Percentiles rank a stretch among this genome's conserved stretches.
Conservation (phyloP, 1,140 invertebrate genomes). For the Cephus cinctus region DNA sequence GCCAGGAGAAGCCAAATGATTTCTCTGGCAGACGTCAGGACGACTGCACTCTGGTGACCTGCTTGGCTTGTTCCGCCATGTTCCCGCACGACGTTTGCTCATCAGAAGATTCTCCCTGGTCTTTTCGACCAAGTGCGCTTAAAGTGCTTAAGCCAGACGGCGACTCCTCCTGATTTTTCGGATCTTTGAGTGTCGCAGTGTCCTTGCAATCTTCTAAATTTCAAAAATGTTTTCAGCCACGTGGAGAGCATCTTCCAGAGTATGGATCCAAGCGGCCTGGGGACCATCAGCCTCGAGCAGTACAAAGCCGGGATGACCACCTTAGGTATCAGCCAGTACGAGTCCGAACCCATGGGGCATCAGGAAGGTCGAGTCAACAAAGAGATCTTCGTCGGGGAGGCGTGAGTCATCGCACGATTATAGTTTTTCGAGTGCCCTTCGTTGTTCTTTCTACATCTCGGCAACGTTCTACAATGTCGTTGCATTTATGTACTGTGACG, state of each 20-base stretch:
- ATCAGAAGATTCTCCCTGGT: background rate
- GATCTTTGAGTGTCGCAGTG: background rate
- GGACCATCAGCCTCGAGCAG: conserved; percentile 35
- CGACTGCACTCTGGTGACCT: too few species aligned
- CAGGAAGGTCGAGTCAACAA: conserved; percentile 29
- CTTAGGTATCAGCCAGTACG: conserved; percentile 32
- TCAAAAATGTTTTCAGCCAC: conserved; percentile 30
- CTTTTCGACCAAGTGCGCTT: background rate
- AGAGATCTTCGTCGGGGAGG: conserved; percentile 33
- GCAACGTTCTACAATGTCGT: too few species aligned
- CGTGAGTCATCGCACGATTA: too few species aligned
- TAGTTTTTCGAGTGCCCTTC: too few species aligned
- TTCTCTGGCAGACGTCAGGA: too few species aligned
- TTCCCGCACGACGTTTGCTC: too few species aligned
- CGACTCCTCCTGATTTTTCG: background rate
- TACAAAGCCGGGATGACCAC: conserved; percentile 40
- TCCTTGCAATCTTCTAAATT: background rate
- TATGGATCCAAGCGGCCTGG: conserved; percentile 31
- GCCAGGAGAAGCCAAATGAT: too few species aligned
- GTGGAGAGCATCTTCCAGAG: conserved; percentile 42
- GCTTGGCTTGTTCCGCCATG: too few species aligned
- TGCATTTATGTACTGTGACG: too few species aligned
- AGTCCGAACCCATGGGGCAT: conserved; percentile 26
- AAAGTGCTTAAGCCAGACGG: background rate
- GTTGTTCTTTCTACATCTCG: too few species aligned